Percentiles rank a stretch among this genome's conserved stretches.
phyloP scores from a whole-genome alignment of 2,888 invertebrate species.

The Chrysotoxum bicinctum region DNA sequence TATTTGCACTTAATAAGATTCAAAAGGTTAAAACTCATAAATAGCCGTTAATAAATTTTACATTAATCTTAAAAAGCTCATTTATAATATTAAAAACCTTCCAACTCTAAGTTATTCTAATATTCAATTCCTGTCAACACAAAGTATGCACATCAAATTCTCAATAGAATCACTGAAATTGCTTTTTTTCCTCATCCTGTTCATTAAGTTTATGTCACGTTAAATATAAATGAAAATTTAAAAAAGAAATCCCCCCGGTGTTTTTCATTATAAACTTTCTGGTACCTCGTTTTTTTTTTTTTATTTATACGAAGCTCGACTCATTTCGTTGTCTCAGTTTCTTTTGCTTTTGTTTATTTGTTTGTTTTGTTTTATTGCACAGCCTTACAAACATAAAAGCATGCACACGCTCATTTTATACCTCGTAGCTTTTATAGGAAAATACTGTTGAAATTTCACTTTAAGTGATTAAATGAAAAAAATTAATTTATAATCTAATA shows the following conservation, averaged over 20 bases:
- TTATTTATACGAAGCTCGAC: slow-evolving; percentile 41
- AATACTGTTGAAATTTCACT: slow-evolving; percentile 5
- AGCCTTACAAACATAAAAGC: slow-evolving; percentile 27
- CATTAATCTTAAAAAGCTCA: neutral
- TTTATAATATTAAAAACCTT: neutral
- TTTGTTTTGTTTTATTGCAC: slow-evolving; percentile 17
- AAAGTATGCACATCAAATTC: neutral
- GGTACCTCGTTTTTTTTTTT: slow-evolving; percentile 46
- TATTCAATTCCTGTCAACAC: neutral
- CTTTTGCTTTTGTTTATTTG: slow-evolving; percentile 22
- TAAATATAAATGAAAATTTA: slow-evolving; percentile 23
- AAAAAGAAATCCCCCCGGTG: slow-evolving; percentile 37
- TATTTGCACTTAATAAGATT: too few relatives aligned
- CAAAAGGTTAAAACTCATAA: too few relatives aligned
- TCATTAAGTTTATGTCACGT: slow-evolving; percentile 62
- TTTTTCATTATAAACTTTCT: slow-evolving; percentile 66
- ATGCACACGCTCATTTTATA: slow-evolving; percentile 42
- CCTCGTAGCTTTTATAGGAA: slow-evolving; percentile 37
- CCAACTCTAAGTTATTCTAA: neutral
- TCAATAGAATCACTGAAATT: slow-evolving; percentile 10
- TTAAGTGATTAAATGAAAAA: slow-evolving; percentile 9
- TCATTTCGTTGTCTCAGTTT: slow-evolving; percentile 15
- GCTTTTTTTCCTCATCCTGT: slow-evolving; percentile 28
- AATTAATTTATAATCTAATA: neutral
- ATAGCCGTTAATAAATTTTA: neutral